These are phyloP conservation scores for Leptodactylus fallax DNA, from an alignment of 2,797 vertebrate species.

Conservation along the genomic window DNA sequence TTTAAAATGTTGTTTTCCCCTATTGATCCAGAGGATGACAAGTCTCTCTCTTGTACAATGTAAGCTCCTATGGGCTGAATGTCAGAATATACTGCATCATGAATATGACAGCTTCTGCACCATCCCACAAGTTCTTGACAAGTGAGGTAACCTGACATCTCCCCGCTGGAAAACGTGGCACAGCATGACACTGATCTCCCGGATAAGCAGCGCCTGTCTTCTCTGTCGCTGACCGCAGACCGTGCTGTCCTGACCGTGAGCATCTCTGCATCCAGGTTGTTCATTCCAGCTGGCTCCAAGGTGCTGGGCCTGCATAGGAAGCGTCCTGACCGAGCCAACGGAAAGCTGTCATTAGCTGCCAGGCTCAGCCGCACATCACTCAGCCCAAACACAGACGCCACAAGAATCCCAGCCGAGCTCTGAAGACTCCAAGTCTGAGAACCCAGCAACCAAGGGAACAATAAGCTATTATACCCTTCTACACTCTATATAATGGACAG, in stretches of 20 bases:
- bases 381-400: constrained; percentile 26
- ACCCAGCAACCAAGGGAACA: background rate
- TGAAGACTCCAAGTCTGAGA: constrained; percentile 13
- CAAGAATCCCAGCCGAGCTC: background rate
- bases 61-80: background rate
- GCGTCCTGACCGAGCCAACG: background rate
- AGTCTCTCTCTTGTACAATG: too few relatives aligned
- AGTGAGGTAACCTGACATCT: background rate
- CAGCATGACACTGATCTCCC: background rate
- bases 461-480: background rate
- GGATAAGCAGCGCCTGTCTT: constrained; percentile 3
- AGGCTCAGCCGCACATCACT: constrained; percentile 12
- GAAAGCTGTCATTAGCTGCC: constrained; percentile 10
- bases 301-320: constrained; percentile 32
- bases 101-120: too few relatives aligned
- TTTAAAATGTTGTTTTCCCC: too few relatives aligned
- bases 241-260: background rate
- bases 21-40: too few relatives aligned
- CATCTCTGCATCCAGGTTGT: background rate
- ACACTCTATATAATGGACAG: background rate
- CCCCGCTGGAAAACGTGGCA: background rate
- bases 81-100: too few relatives aligned
- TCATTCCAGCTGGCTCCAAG: constrained; percentile 24
- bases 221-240: background rate
- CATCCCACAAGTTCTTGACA: background rate